Evolutionary conservation across 2,888 invertebrate species (phyloP).

Genomic region (Acleris sparsana): DNA sequence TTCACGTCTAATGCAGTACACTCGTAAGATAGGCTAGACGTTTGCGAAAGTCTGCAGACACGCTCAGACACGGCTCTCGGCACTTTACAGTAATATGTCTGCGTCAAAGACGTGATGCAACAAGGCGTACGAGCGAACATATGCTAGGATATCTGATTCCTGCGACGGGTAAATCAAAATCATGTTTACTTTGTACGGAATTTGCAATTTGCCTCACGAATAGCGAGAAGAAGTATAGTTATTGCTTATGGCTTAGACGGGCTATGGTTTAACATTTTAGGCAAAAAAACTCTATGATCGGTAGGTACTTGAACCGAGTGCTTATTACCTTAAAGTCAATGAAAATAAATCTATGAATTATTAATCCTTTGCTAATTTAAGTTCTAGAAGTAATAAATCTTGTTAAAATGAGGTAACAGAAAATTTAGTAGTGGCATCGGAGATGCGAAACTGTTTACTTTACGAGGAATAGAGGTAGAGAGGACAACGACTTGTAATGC

Average conservation of each 20-base stretch:
- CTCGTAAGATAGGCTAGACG: conserved; percentile 51
- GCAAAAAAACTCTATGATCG: background rate
- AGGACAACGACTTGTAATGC: conserved; percentile 35
- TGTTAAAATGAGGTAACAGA: conserved; percentile 2
- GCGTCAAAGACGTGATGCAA: conserved; percentile 66
- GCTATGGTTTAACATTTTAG: conserved; percentile 1
- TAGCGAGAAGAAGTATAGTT: conserved; percentile 5
- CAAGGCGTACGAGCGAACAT: conserved; percentile 36
- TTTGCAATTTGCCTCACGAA: conserved; percentile 19
- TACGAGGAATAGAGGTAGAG: conserved; percentile 17
- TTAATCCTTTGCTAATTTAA: background rate
- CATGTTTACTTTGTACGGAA: conserved; percentile 20
- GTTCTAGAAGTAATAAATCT: background rate
- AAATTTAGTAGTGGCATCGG: conserved; percentile 1
- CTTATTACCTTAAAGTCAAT: background rate
- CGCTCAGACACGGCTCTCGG: conserved; percentile 67
- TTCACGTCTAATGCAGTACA: conserved; percentile 35
- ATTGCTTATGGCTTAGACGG: conserved; percentile 4
- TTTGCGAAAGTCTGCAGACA: conserved; percentile 70
- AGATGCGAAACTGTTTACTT: conserved; percentile 30
- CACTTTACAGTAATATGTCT: conserved; percentile 63
- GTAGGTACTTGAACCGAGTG: conserved; percentile 3
- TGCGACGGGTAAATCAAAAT: conserved; percentile 21
- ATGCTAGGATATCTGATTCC: conserved; percentile 26
- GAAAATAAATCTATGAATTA: background rate